These are phyloP conservation scores for Rhinolophus ferrumequinum DNA, from an alignment of 2,113 vertebrate genomes.

Conservation along the genomic window DNA sequence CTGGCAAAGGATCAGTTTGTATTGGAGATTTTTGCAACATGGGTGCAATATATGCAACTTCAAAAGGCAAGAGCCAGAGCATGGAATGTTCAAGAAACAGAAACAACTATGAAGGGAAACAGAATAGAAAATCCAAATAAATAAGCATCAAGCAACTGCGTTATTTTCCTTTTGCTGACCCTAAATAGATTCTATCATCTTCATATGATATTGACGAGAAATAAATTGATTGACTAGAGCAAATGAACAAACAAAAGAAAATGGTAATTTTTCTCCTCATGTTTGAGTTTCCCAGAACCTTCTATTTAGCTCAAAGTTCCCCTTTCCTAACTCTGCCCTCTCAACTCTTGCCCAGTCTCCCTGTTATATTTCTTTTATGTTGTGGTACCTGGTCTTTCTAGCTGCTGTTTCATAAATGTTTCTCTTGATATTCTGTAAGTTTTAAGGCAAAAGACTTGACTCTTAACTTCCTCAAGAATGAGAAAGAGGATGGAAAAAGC, in stretches of 20 bases:
- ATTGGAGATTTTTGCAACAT: background rate
- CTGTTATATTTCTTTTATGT: background rate
- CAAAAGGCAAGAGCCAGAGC: background rate
- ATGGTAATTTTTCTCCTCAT: background rate
- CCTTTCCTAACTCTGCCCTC: background rate
- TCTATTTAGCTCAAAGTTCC: background rate
- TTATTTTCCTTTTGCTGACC: background rate
- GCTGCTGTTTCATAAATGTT: background rate
- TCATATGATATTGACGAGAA: background rate
- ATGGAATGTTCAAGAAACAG: background rate
- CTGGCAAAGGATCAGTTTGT: background rate
- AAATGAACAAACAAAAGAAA: background rate
- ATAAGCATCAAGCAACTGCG: background rate
- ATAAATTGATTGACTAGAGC: background rate
- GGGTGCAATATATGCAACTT: background rate
- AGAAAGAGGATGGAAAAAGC: background rate
- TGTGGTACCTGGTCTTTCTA: background rate
- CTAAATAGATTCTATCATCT: background rate
- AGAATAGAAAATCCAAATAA: background rate
- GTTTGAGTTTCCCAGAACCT: background rate
- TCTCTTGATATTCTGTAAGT: background rate
- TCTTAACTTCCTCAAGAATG: background rate
- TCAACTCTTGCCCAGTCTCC: background rate
- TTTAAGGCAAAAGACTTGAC: background rate
- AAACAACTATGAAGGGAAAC: background rate